A percentile compares a stretch with the other conserved stretches of the same genome.
Conservation (phyloP, 2,888 invertebrate species). For the Trimorus sp. region DNA sequence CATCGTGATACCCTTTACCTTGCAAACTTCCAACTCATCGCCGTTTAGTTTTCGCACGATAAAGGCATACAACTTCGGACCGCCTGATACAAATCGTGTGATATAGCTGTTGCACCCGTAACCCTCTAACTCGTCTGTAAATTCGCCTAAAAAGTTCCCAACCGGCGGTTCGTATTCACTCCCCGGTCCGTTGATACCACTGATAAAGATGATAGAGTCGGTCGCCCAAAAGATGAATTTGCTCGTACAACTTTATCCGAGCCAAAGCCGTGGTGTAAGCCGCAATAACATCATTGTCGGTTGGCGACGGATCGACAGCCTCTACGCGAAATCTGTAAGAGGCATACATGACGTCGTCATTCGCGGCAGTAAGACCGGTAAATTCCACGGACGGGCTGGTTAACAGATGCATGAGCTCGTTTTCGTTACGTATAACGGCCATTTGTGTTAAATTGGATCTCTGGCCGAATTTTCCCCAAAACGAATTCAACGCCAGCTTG, state of each 20-base stretch:
- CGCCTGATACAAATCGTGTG: conserved; percentile 12
- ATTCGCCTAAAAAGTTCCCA: conserved; percentile 37
- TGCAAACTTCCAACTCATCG: not conserved
- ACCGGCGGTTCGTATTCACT: conserved; percentile 18
- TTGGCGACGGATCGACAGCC: not conserved
- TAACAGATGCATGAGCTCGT: not conserved
- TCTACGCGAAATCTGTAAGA: not conserved
- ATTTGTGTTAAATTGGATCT: not conserved
- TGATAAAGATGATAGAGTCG: conserved; percentile 4
- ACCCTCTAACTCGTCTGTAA: conserved; percentile 43
- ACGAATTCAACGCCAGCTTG: not conserved
- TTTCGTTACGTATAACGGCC: not conserved
- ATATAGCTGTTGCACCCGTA: conserved; percentile 33
- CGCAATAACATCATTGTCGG: not conserved
- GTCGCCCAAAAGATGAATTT: not conserved
- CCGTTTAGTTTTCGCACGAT: not conserved
- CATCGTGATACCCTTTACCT: not conserved
- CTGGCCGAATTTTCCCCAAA: conserved; percentile 2
- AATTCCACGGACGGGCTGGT: not conserved
- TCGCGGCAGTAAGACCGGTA: not conserved
- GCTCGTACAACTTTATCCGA: not conserved
- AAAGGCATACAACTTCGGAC: not conserved
- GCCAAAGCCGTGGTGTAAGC: not conserved
- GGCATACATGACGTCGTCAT: not conserved
- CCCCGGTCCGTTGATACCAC: not conserved